A percentile compares a stretch with the other conserved stretches of the same genome.
Evolutionary conservation across 2,888 invertebrate species (phyloP).

Genomic region (Hermaeophaga mercurialis): DNA sequence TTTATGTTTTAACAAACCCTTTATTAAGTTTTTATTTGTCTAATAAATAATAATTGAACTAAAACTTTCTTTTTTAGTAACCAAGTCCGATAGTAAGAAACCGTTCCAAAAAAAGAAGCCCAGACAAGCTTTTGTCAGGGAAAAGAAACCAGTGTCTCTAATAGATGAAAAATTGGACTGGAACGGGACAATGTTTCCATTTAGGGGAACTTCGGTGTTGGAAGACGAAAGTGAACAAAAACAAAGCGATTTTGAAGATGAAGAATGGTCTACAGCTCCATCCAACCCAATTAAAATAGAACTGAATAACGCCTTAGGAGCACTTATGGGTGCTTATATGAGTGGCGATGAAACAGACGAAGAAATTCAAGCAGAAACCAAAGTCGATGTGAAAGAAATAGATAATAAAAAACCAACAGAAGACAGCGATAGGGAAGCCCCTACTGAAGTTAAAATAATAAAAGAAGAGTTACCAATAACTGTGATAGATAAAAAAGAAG

Average conservation of each 20-base stretch:
- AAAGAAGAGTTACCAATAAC: slow-evolving; percentile 42
- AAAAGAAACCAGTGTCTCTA: slow-evolving; percentile 41
- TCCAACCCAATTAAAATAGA: slow-evolving; percentile 31
- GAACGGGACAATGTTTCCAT: slow-evolving; percentile 55
- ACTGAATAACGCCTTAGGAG: slow-evolving; percentile 63
- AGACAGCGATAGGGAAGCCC: slow-evolving; percentile 58
- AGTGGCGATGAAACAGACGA: slow-evolving; percentile 57
- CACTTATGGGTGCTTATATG: slow-evolving; percentile 64
- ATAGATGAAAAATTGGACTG: slow-evolving; percentile 53
- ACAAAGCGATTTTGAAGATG: slow-evolving; percentile 49
- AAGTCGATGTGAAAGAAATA: background rate
- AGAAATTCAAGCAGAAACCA: background rate
- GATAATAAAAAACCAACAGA: background rate
- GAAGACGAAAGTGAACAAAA: slow-evolving; percentile 44
- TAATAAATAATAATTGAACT: no score
- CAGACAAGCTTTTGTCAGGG: slow-evolving; percentile 26
- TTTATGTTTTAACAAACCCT: no score
- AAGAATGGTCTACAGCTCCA: slow-evolving; percentile 47
- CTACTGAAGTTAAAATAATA: slow-evolving; percentile 59
- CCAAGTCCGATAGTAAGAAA: slow-evolving; percentile 20
- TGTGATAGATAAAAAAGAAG: slow-evolving; percentile 21
- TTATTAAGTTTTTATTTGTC: no score
- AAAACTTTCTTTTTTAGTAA: slow-evolving; percentile 36
- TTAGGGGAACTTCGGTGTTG: slow-evolving; percentile 50
- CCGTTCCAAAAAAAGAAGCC: slow-evolving; percentile 18